Percentiles rank a stretch among this genome's conserved stretches.
phyloP scores from a whole-genome alignment of 2,888 invertebrate genomes.

The Spisula solida region DNA sequence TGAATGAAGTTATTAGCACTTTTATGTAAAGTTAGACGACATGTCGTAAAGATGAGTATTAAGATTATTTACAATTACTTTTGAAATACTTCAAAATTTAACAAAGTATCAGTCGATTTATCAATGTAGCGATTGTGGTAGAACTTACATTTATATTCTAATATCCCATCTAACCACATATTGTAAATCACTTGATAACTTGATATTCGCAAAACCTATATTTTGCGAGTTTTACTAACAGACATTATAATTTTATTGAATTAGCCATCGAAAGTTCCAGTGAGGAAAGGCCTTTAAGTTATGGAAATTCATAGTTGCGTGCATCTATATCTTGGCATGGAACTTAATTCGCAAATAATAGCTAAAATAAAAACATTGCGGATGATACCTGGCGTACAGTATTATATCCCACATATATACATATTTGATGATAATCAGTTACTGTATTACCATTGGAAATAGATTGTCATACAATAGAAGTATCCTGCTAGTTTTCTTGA shows the following conservation, averaged over 20 bases:
- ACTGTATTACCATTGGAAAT: neutral
- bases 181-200: no score
- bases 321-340: no score
- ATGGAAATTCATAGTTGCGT: no score
- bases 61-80: slow-evolving; percentile 8
- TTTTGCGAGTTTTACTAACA: no score
- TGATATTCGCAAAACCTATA: no score
- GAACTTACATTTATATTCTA: neutral
- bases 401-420: neutral
- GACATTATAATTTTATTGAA: no score
- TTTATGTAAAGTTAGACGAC: neutral
- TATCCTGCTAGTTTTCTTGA: neutral
- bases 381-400: no score
- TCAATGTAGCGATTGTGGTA: neutral
- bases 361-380: no score
- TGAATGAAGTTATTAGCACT: slow-evolving; percentile 1
- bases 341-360: no score
- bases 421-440: slow-evolving; percentile 2
- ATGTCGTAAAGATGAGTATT: neutral
- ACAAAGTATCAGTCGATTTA: neutral
- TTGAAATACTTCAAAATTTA: neutral
- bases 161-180: neutral
- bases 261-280: no score
- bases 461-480: neutral
- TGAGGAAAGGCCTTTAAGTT: no score